These are phyloP conservation scores for Exocentrus adspersus DNA, from an alignment of 2,888 invertebrate species.

Conservation along the genomic window DNA sequence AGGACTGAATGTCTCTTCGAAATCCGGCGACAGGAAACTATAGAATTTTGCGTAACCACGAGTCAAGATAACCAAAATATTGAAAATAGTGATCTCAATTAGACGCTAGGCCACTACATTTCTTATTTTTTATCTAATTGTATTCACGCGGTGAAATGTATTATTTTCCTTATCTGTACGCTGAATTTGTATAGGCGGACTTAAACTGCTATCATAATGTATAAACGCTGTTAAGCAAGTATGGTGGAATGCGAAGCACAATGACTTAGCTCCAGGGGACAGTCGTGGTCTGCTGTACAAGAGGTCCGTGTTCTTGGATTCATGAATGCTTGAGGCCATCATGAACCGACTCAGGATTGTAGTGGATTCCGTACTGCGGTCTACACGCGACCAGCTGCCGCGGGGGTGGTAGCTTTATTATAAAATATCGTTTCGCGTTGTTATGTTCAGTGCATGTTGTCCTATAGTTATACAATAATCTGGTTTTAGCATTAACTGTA, in stretches of 20 bases:
- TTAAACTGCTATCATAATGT: conserved; percentile 28
- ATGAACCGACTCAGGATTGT: conserved; percentile 54
- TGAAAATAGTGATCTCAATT: no score
- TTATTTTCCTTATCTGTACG: conserved; percentile 33
- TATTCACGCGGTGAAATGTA: conserved; percentile 31
- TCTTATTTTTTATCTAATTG: conserved; percentile 33
- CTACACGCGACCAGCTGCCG: conserved; percentile 63
- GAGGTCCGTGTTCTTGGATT: conserved; percentile 49
- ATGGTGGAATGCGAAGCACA: conserved; percentile 52
- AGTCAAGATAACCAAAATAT: no score
- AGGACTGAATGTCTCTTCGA: no score
- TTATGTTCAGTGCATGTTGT: conserved; percentile 22
- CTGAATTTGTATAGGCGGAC: conserved; percentile 33
- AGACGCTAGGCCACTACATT: conserved; percentile 17
- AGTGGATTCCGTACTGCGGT: conserved; percentile 50
- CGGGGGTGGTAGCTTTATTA: conserved; percentile 63
- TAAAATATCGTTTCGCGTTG: conserved; percentile 52
- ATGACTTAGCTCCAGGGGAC: conserved; percentile 59
- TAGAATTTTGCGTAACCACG: no score
- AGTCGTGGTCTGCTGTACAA: conserved; percentile 59
- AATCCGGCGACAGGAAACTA: no score
- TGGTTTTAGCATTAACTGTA: conserved; percentile 9
- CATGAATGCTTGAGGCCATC: conserved; percentile 58
- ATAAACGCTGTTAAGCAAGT: conserved; percentile 25
- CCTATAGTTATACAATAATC: conserved; percentile 8